These are phyloP conservation scores for Xiphophorus hellerii DNA, from an alignment of 2,113 vertebrate species.

Conservation along the genomic window DNA sequence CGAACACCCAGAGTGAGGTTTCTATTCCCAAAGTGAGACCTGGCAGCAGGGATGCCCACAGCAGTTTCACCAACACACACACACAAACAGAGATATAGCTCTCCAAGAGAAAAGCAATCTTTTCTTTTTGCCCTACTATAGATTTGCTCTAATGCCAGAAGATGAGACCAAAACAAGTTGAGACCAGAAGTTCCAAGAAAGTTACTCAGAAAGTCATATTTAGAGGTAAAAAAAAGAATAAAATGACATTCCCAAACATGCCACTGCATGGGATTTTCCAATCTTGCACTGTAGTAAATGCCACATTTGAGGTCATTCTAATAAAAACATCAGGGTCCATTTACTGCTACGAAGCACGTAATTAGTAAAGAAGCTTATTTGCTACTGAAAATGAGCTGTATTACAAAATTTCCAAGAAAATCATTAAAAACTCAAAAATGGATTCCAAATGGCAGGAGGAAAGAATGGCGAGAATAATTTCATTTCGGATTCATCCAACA, in stretches of 20 bases:
- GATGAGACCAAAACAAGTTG: constrained; percentile 11
- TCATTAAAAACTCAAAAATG: not conserved
- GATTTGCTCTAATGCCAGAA: constrained; percentile 39
- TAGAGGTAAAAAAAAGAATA: not conserved
- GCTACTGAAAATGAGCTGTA: not conserved
- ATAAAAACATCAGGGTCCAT: not conserved
- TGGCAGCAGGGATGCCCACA: constrained; percentile 12
- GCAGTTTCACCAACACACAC: constrained; percentile 18
- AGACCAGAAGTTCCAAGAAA: not conserved
- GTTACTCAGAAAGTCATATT: not conserved
- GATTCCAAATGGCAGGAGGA: not conserved
- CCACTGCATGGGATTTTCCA: not conserved
- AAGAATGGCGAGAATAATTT: not conserved
- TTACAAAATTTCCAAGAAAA: not conserved
- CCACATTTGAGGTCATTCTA: not conserved
- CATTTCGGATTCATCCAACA: not conserved
- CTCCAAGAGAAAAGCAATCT: constrained; percentile 14
- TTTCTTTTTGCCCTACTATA: constrained; percentile 41
- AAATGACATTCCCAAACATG: not conserved
- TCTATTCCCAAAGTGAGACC: constrained; percentile 26
- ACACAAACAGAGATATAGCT: constrained; percentile 13
- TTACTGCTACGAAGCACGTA: not conserved
- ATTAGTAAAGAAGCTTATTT: not conserved
- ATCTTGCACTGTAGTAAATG: not conserved
- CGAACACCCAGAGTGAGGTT: constrained; percentile 11